Evolutionary conservation across 2,797 vertebrate genomes (phyloP), one percentile per base, ranked within the genome.

Genomic region (Merluccius polli): DNA sequence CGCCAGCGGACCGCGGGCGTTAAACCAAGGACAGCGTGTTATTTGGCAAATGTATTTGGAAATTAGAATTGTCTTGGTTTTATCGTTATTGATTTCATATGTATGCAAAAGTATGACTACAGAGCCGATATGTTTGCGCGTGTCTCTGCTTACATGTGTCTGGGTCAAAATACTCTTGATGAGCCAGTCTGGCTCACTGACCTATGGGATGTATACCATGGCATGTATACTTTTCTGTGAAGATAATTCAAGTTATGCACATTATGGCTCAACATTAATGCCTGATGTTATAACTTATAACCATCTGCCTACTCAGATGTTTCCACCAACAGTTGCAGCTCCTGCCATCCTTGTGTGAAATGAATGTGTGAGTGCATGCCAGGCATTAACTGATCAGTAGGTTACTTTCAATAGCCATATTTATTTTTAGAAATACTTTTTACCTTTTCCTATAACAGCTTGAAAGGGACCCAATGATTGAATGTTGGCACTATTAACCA

Each of bases 241-340:
- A 75, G 73, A 78, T 82, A 65, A 35, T 52, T 41, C 44, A 75
- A 75, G 41, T 76, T 73, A 30, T 75, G 41, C 67, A 70, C 32
- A 59, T 70, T 18, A 59, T 36, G 32, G 67, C 29, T 31, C 77
- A 24, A 35, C 72, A 73, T 81, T 63, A 52, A 11, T 69, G 75
- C 71, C 73, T 85, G 71, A 79, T 80, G 75, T 76, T 75, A 70
- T 72, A 63, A 78, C 86, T 76, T 75, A 70, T 72, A 63, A 78
- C 86, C 84, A 85, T 90, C 87, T 90, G 88, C 48, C 81, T 65
- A 11, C 21, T 12, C 71, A 79, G 70, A 59, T 33, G 77, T 79
- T 73, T 73, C 78, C 75, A 27, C 24, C n/a, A 3, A 48, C 41
- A 27, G 21, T 29, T 71, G 59, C 52, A 6, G 52, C 21, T n/a